These are phyloP conservation scores for Paedocypris sp. DNA, from an alignment of 2,113 vertebrate genomes.

Conservation along the genomic window DNA sequence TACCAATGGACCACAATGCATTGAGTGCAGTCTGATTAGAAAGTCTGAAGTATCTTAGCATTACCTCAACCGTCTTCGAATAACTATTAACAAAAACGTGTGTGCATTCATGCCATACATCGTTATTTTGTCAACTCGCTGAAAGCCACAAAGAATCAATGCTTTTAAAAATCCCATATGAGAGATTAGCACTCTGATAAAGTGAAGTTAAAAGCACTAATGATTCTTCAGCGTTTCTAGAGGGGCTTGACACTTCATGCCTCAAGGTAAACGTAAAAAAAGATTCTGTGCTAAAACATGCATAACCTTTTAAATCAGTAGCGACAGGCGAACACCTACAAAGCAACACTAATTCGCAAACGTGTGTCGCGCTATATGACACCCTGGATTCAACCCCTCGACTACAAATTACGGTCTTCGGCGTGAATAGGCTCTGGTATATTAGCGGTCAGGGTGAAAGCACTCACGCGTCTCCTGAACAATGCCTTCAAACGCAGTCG, in stretches of 20 bases:
- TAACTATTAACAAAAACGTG: too few species aligned
- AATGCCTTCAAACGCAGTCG: conserved; percentile 1
- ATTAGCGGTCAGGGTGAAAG: conserved; percentile 21
- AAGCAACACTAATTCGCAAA: conserved; percentile 22
- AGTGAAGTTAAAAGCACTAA: conserved; percentile 18
- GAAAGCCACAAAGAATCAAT: too few species aligned
- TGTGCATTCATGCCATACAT: too few species aligned
- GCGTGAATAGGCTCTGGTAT: conserved; percentile 3
- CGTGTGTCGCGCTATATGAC: conserved; percentile 14
- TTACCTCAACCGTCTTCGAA: too few species aligned
- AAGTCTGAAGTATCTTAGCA: too few species aligned
- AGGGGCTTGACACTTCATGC: conserved; percentile 5
- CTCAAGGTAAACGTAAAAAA: conserved; percentile 22
- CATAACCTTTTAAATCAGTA: conserved; percentile 19
- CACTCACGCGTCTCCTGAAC: conserved; percentile 13
- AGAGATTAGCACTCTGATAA: too few species aligned
- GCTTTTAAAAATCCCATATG: too few species aligned
- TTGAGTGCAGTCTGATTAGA: too few species aligned
- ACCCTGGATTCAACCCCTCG: background rate
- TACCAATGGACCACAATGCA: too few species aligned
- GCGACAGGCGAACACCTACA: conserved; percentile 4
- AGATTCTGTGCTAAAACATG: conserved; percentile 5
- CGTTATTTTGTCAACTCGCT: too few species aligned
- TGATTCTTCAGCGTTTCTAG: conserved; percentile 19
- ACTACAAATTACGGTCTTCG: conserved; percentile 3